Percentiles rank a stretch among this genome's conserved stretches.
Evolutionary conservation across 2,113 vertebrate species (phyloP).

Genomic region (Cephalopterus ornatus): DNA sequence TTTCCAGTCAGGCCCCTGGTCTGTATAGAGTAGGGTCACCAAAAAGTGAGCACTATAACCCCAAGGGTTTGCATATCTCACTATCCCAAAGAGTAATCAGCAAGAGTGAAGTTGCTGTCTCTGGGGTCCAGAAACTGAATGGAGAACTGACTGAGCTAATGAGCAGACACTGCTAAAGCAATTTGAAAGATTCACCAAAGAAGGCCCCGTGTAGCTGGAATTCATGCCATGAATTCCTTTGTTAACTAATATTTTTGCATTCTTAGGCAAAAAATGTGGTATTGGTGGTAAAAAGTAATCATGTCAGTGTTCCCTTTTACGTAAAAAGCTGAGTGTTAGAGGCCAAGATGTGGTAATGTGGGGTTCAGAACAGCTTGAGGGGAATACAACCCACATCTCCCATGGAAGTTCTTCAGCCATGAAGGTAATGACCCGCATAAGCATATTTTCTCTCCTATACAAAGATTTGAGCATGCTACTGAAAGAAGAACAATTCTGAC

Average conservation of each 20-base stretch:
- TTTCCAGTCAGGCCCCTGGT: not conserved
- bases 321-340: not conserved
- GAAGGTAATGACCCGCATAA: not conserved
- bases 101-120: not conserved
- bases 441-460: not conserved
- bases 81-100: not conserved
- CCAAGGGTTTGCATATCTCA: not conserved
- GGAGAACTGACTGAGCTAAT: not conserved
- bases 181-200: not conserved
- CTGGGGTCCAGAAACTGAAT: not conserved
- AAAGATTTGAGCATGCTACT: not conserved
- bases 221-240: not conserved
- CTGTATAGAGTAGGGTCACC: not conserved
- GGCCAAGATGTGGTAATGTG: accelerated
- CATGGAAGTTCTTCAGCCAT: not conserved
- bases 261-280: not conserved
- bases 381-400: not conserved
- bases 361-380: not conserved
- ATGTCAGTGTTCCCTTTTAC: not conserved
- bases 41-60: not conserved
- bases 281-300: not conserved
- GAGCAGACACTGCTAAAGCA: not conserved
- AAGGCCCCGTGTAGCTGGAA: not conserved
- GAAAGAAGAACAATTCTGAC: not conserved
- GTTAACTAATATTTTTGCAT: not conserved